Conservation (phyloP, 2,113 vertebrate species). For the Dendropsophus ebraccatus region DNA sequence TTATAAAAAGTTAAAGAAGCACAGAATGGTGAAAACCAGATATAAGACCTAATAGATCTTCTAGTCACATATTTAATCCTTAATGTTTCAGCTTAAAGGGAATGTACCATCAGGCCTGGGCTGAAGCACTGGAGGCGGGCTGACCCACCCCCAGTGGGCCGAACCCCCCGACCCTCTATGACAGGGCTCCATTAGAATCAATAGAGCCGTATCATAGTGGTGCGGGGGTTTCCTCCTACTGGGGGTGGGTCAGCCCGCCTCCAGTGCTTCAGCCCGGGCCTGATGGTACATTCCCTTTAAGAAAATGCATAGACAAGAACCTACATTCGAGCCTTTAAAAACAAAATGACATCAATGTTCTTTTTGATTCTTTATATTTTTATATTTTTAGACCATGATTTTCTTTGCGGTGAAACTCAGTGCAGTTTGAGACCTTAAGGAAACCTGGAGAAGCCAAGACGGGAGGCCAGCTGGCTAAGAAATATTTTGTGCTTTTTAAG, state of each 20-base stretch:
- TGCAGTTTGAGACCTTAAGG: constrained; percentile 32
- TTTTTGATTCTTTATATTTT: constrained; percentile 27
- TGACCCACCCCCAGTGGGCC: no score
- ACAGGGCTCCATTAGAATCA: no score
- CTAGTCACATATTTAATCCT: neutral
- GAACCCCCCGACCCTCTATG: no score
- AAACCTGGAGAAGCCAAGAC: constrained; percentile 25
- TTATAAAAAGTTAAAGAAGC: neutral
- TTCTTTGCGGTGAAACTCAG: constrained; percentile 53
- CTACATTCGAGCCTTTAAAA: constrained; percentile 29
- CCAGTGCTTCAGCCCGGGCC: no score
- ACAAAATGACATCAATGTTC: constrained; percentile 35
- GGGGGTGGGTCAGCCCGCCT: no score
- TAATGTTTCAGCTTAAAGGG: neutral
- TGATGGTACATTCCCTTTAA: no score
- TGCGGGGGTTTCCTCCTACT: no score
- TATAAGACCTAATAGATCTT: neutral
- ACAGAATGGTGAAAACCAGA: neutral
- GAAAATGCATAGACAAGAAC: constrained; percentile 10
- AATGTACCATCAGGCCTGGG: no score
- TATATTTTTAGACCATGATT: constrained; percentile 56
- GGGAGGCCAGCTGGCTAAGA: constrained; percentile 30
- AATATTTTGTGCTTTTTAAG: constrained; percentile 52
- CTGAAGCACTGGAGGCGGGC: no score
- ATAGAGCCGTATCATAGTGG: no score